Base-by-base conservation (phyloP, 2,888 invertebrate genomes). In the Acronicta psi region DNA sequence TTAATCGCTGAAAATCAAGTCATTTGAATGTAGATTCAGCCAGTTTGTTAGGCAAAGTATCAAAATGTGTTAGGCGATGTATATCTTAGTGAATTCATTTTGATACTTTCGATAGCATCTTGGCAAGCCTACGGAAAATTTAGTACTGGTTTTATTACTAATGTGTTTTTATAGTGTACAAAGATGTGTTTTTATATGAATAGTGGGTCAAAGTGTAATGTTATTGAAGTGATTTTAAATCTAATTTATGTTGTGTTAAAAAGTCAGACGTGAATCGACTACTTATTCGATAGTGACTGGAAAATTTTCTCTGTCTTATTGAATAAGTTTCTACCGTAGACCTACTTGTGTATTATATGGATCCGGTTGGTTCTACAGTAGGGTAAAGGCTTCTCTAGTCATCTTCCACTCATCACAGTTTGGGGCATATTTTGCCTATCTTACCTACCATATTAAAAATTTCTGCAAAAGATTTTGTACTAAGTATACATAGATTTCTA, bases 1-100 rank as follows among this genome's bases (percentile, higher is more conserved):
- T 74, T 31, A 66, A 77, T 68, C 64, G 50, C 46, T 40, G 49
- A 55, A 70, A 72, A 77, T 74, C 65, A 66, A 72, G 60, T 42
- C 49, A 75, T 75, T 75, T 62, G 37, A 13, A 71, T 74, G 65
- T 61, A 59, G 63, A 74, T 74, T 17, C 54, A 56, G 54, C 57
- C 47, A 55, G 75, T 71, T 68, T 71, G 31, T 59, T 37, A 63
- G 57, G 52, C 54, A 50, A 72, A 74, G 58, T 64, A 73, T 67
- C 64, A 65, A 75, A 56, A 73, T 75, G 61, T 65, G 65, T 75
- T 46, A 58, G 43, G 36, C 9, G 52, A 64, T 57, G 25, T 58
- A 50, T 58, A 65, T 73, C 66, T 62, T n/a, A 5, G 38, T 58
- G 40, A 45, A 59, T 59, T 75, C 41, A 9, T 58, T 31, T 65